Evolutionary conservation across 2,797 vertebrate genomes (phyloP).

Genomic region (Cacajao melanocephalus): DNA sequence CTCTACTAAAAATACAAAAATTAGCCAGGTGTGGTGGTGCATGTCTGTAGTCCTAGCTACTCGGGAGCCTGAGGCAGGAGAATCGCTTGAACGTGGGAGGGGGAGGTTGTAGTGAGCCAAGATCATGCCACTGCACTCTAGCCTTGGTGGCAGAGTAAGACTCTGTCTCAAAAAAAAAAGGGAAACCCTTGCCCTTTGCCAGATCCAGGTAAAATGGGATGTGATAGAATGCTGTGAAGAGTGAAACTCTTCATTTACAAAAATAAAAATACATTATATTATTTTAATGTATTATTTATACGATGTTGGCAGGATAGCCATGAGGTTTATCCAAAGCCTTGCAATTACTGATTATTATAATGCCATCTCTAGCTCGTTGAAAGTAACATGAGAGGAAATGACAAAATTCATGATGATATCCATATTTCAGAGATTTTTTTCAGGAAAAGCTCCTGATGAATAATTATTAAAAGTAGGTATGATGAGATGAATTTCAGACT

Average conservation of each 20-base stretch:
- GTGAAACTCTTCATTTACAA: not conserved
- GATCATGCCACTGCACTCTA: no score
- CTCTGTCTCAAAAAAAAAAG: no score
- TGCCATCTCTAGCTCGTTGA: not conserved
- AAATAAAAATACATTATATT: constrained; percentile 39
- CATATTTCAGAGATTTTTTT: not conserved
- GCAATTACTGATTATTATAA: not conserved
- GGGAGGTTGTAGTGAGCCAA: no score
- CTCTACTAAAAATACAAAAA: no score
- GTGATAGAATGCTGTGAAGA: not conserved
- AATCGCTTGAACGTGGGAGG: no score
- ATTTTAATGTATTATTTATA: not conserved
- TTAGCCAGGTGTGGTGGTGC: no score
- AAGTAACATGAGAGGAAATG: not conserved
- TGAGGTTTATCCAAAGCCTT: not conserved
- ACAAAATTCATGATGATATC: not conserved
- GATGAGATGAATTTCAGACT: not conserved
- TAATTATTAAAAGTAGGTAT: not conserved
- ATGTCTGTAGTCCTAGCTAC: no score
- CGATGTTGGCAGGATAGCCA: not conserved
- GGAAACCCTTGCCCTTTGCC: not conserved
- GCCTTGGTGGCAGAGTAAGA: no score
- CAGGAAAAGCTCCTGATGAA: not conserved
- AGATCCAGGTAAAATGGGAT: not conserved
- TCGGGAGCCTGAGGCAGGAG: no score